Evolutionary conservation across 2,797 vertebrate species (phyloP).

Genomic region (Natrix natrix): DNA sequence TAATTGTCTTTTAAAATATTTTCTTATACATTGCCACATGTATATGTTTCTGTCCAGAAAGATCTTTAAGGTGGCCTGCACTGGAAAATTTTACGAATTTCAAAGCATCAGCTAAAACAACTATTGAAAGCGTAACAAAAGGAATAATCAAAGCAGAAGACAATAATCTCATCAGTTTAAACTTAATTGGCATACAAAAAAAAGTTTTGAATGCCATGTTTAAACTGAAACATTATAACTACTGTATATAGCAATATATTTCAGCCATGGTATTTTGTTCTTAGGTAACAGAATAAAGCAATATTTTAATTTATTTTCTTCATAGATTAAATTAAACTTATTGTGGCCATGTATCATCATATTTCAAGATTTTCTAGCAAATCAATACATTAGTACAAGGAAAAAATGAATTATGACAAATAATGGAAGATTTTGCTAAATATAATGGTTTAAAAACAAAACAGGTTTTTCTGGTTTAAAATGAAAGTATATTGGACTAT

Average conservation of each 20-base stretch:
- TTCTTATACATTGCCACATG: not conserved
- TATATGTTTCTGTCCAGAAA: not conserved
- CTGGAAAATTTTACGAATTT: not conserved
- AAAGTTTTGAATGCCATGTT: not conserved
- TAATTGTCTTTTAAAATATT: not conserved
- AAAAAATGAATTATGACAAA: not conserved
- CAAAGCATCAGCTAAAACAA: not conserved
- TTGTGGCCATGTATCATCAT: not conserved
- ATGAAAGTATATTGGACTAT: not conserved
- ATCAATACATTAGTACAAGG: not conserved
- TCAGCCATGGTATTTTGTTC: not conserved
- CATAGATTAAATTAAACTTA: not conserved
- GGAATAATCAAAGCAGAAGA: not conserved
- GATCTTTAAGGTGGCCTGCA: not conserved
- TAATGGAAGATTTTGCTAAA: not conserved
- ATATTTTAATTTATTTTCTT: not conserved
- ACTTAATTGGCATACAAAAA: not conserved
- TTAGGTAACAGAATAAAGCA: not conserved
- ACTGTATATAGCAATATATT: not conserved
- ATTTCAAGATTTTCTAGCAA: not conserved
- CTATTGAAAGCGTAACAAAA: not conserved
- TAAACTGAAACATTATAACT: not conserved
- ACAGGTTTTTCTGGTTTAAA: not conserved
- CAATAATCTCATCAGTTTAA: not conserved
- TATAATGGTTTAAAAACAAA: not conserved